These are phyloP conservation scores for Dipodomys spectabilis DNA, from an alignment of 2,113 vertebrate species.

Conservation along the genomic window DNA sequence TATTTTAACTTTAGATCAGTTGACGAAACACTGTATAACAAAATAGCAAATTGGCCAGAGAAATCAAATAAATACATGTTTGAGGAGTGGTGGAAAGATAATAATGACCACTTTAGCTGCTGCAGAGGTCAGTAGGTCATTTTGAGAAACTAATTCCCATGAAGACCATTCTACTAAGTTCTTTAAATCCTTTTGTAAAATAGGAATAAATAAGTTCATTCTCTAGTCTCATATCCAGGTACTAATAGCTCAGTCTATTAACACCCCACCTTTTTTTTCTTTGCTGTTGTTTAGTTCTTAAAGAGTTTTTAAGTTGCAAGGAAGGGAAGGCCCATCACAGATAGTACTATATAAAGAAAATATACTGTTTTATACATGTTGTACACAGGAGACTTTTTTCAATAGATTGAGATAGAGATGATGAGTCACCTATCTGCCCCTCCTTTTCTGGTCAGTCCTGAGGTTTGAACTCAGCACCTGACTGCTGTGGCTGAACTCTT, in stretches of 20 bases:
- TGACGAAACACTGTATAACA: neutral
- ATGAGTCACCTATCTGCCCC: neutral
- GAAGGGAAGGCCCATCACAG: neutral
- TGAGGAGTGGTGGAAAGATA: conserved; percentile 1
- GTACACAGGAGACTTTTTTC: neutral
- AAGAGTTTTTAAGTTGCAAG: neutral
- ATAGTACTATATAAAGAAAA: neutral
- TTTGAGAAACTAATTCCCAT: neutral
- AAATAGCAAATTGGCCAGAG: neutral
- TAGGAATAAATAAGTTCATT: neutral
- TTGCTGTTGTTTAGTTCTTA: neutral
- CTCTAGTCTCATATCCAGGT: neutral
- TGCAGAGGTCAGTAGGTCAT: neutral
- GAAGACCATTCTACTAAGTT: neutral
- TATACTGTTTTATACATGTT: neutral
- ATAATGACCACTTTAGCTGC: neutral
- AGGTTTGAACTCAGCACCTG: no score
- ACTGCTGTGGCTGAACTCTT: no score
- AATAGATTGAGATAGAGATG: neutral
- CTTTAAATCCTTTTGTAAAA: neutral
- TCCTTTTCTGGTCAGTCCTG: neutral
- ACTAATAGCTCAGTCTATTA: neutral
- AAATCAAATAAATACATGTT: neutral
- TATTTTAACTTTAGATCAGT: neutral
- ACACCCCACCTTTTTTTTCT: neutral